A percentile compares a stretch with the other conserved stretches of the same genome.
These are phyloP conservation scores for Falco rusticolus DNA, from an alignment of 2,797 vertebrate species.

Conservation along the genomic window DNA sequence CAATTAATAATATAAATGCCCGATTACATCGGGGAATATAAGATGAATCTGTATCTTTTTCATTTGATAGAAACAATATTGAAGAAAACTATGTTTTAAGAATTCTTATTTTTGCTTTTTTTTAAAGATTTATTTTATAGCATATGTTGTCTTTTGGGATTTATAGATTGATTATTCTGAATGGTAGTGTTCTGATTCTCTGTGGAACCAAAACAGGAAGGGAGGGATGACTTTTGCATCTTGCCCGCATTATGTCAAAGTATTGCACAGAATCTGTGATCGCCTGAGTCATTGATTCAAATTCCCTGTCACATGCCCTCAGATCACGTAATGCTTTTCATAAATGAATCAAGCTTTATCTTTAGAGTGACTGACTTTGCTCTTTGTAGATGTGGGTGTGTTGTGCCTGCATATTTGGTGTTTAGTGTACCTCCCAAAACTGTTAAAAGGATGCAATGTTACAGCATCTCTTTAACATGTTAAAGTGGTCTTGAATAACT, in stretches of 20 bases:
- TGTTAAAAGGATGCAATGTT: neutral
- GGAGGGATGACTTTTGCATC: neutral
- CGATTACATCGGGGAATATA: neutral
- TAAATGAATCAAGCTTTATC: neutral
- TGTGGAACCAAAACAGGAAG: neutral
- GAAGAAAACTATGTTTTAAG: neutral
- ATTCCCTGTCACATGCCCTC: neutral
- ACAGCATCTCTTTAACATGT: neutral
- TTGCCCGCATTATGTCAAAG: neutral
- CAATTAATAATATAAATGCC: neutral
- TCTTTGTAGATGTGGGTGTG: neutral
- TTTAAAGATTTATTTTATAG: neutral
- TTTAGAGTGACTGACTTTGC: neutral
- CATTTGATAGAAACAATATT: neutral
- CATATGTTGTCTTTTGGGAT: neutral
- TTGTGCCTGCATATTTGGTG: neutral
- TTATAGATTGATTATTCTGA: neutral
- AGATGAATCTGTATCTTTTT: neutral
- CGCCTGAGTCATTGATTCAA: neutral
- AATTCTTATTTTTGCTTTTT: neutral
- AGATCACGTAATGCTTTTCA: neutral
- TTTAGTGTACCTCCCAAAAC: neutral
- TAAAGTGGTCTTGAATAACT: neutral
- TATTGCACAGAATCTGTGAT: neutral
- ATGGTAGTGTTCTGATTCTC: neutral